Base-by-base conservation (phyloP, 1,140 invertebrate species). In the Drosophila funebris region DNA sequence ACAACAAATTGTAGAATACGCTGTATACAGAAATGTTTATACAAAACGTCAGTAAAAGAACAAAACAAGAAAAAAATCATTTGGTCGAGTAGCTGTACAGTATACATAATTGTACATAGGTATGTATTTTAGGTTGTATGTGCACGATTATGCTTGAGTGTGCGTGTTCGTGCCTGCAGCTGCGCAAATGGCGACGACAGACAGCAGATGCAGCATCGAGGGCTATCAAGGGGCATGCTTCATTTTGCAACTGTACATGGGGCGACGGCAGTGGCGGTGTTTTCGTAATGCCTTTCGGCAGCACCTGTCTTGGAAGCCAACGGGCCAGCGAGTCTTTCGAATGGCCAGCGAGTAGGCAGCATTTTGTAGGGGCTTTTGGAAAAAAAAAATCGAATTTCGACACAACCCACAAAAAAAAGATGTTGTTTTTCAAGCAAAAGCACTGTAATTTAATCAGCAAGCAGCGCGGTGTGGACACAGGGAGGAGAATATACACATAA, bases 171-270 rank as follows among this genome's bases (percentile, higher is more conserved):
- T 36, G 20, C n/a, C 14, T 29, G 76, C 81, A 85, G 81, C 81
- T 85, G 81, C 81, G 82, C 74, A 78, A 77, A 87, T 87, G 83
- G 82, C 82, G 82, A 85, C 82, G 82, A 85, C 82, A 87, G 82
- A 87, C 78, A 78, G 70, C 78, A 81, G 74, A 66, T 84, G 82
- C 77, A 64, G 64, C 70, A 75, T 50, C 61, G 57, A 69, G 57
- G 37, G 66, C 53, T 44, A 7, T 20, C 31, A 54, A 33, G 41
- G 22, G 18, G 39, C 18, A 31, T 33, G 27, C 24, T 41, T 14
- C 13, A 73, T 77, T 81, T 74, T 82, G 82, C 71, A 85, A 76
- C 76, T 87, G 72, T 67, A 84, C 68, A 68, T 70, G 6, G 7
- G 14, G 8, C 2, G 1, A 18, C 2, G 41, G 41, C 8, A n/a